A percentile compares a stretch with the other conserved stretches of the same genome.
These are phyloP conservation scores for Epinephelus awoara DNA, from an alignment of 2,797 vertebrate genomes.

Conservation along the genomic window DNA sequence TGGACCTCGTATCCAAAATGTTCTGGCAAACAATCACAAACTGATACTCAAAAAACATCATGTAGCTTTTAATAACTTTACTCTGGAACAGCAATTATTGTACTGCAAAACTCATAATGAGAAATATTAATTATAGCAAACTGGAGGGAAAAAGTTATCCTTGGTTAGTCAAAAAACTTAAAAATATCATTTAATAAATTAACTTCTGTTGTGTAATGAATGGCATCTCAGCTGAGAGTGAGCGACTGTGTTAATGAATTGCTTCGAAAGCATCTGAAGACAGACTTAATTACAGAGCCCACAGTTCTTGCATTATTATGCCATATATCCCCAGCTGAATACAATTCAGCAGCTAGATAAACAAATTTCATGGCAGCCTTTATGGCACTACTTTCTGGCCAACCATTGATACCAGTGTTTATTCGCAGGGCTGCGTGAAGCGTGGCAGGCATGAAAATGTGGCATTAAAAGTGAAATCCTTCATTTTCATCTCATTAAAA, in stretches of 20 bases:
- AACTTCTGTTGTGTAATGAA: constrained; percentile 82
- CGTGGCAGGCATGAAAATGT: constrained; percentile 86
- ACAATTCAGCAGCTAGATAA: constrained; percentile 84
- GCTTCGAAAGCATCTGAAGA: constrained; percentile 87
- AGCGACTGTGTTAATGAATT: constrained; percentile 86
- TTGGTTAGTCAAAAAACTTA: constrained; percentile 75
- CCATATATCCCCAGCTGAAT: constrained; percentile 84
- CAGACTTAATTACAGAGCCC: constrained; percentile 86
- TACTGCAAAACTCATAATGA: constrained; percentile 78
- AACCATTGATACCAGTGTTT: constrained; percentile 88
- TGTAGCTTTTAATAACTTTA: constrained; percentile 76
- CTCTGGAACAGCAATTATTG: constrained; percentile 75
- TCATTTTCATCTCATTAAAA: constrained; percentile 92
- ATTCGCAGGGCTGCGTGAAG: constrained; percentile 86
- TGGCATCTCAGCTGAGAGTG: constrained; percentile 80
- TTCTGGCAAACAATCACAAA: constrained; percentile 46
- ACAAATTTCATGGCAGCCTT: constrained; percentile 85
- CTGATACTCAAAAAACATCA: constrained; percentile 37
- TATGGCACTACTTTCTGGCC: constrained; percentile 85
- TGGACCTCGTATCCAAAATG: constrained; percentile 22
- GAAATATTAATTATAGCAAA: constrained; percentile 80
- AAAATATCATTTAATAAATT: constrained; percentile 80
- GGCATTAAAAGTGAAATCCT: constrained; percentile 89
- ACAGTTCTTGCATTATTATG: constrained; percentile 83
- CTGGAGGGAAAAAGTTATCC: constrained; percentile 71